Evolutionary conservation across 2,113 vertebrate genomes (phyloP).

Genomic region (Spea bombifrons): DNA sequence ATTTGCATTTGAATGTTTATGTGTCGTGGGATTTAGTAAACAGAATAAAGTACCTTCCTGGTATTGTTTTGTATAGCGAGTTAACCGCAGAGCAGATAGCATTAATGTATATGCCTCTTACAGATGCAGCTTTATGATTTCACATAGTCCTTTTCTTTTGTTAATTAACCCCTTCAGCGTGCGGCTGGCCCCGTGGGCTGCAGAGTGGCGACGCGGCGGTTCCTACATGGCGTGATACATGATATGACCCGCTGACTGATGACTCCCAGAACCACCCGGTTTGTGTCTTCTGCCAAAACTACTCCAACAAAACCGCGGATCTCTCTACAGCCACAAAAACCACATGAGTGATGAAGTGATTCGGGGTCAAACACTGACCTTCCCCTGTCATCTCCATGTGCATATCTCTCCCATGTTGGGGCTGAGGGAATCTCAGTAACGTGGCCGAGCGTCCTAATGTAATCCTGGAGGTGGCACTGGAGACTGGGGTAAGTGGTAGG

Average conservation of each 20-base stretch:
- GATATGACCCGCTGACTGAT: neutral
- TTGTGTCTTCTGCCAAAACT: neutral
- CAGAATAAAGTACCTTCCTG: slow-evolving; percentile 47
- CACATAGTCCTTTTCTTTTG: slow-evolving; percentile 17
- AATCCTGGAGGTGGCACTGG: no score
- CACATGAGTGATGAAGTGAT: no score
- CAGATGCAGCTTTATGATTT: slow-evolving; percentile 54
- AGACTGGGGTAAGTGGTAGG: no score
- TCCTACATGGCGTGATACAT: neutral
- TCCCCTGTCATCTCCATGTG: no score
- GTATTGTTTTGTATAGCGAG: slow-evolving; percentile 59
- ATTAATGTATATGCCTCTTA: slow-evolving; percentile 52
- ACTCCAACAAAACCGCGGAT: neutral
- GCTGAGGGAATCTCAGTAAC: no score
- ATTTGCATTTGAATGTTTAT: slow-evolving; percentile 50
- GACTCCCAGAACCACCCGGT: neutral
- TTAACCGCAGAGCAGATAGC: slow-evolving; percentile 57
- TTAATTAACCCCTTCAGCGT: slow-evolving; percentile 41
- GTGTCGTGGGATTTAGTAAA: slow-evolving; percentile 46
- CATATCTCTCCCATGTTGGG: no score
- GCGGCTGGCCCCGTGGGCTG: neutral
- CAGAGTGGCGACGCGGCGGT: neutral
- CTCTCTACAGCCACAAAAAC: no score
- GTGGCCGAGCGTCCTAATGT: no score
- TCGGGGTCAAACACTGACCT: neutral